A percentile compares a stretch with the other conserved stretches of the same genome.
These are phyloP conservation scores for Octonoba sinensis DNA, from an alignment of 2,888 invertebrate genomes.

Conservation along the genomic window DNA sequence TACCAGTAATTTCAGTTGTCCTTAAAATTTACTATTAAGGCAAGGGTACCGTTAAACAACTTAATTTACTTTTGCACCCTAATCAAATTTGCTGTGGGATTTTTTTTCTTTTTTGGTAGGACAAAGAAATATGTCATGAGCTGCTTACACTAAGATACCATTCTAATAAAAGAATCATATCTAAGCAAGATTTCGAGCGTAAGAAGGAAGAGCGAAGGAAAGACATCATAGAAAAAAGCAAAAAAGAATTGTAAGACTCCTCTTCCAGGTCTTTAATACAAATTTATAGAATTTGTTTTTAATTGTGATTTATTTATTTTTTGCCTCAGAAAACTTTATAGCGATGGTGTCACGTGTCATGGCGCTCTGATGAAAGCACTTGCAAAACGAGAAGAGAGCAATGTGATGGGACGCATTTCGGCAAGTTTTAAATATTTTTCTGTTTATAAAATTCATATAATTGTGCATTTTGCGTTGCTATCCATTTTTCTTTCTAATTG, in stretches of 20 bases:
- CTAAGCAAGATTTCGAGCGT: constrained; percentile 70
- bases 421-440: constrained; percentile 25
- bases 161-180: constrained; percentile 74
- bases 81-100: background rate
- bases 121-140: constrained; percentile 78
- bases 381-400: constrained; percentile 37
- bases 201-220: constrained; percentile 35
- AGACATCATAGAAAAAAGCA: constrained; percentile 3
- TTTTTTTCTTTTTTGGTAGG: constrained; percentile 70
- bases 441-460: background rate
- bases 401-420: constrained; percentile 30
- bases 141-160: constrained; percentile 86
- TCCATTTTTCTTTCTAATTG: too few relatives aligned
- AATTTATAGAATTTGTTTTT: background rate
- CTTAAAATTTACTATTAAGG: too few relatives aligned
- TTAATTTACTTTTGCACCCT: too few relatives aligned
- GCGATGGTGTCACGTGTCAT: background rate
- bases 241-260: constrained; percentile 26
- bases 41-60: too few relatives aligned
- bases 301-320: background rate
- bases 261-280: background rate
- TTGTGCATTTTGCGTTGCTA: too few relatives aligned
- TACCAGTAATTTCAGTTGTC: too few relatives aligned
- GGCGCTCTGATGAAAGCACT: constrained; percentile 31
- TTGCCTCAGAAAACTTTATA: constrained; percentile 13